These are phyloP conservation scores for Limenitis arthemis DNA, from an alignment of 2,888 invertebrate genomes.

Conservation along the genomic window DNA sequence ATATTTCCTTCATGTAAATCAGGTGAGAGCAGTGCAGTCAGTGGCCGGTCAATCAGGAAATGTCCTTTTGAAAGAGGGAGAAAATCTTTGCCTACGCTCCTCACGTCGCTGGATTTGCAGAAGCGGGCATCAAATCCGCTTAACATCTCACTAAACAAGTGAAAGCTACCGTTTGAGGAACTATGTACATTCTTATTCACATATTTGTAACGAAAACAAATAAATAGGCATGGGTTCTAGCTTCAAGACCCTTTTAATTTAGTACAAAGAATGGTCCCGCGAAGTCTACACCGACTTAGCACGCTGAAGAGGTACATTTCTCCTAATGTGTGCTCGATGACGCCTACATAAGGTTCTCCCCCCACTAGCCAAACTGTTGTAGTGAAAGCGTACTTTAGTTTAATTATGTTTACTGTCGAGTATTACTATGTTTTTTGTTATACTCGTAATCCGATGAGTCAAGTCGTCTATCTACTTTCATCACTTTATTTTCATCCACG, in stretches of 20 bases:
- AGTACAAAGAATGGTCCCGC: not conserved
- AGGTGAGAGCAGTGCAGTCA: not conserved
- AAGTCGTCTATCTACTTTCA: too few relatives aligned
- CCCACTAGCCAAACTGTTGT: not conserved
- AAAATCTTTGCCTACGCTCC: slow-evolving; percentile 2
- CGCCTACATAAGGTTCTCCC: not conserved
- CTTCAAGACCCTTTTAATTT: too few relatives aligned
- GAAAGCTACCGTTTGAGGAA: slow-evolving; percentile 5
- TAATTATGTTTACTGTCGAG: too few relatives aligned
- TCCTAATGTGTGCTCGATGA: not conserved
- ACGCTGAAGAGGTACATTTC: not conserved
- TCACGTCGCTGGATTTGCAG: slow-evolving; percentile 6
- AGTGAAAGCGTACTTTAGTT: not conserved
- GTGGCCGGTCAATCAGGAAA: not conserved
- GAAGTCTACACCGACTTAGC: not conserved
- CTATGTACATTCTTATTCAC: not conserved
- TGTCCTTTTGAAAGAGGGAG: not conserved
- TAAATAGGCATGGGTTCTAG: too few relatives aligned
- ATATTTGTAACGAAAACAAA: too few relatives aligned
- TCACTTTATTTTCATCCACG: too few relatives aligned
- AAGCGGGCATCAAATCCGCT: slow-evolving; percentile 7
- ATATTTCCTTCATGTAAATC: too few relatives aligned
- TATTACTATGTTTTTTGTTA: not conserved
- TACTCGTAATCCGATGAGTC: too few relatives aligned
- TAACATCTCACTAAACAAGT: not conserved